These are phyloP conservation scores for Chaenogobius annularis DNA, from an alignment of 2,113 vertebrate genomes.

Conservation along the genomic window DNA sequence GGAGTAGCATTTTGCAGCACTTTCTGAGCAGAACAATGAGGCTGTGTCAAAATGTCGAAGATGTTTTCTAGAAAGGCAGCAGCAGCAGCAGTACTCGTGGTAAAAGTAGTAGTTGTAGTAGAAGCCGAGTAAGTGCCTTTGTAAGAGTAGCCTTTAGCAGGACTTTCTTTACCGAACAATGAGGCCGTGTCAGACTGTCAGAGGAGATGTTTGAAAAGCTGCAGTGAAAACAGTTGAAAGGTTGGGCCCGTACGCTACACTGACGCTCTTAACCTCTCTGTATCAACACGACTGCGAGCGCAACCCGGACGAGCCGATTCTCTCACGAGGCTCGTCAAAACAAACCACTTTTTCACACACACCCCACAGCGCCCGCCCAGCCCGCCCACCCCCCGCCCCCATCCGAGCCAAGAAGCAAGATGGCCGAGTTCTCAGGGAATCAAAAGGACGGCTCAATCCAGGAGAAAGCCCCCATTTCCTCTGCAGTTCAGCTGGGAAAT, in stretches of 20 bases:
- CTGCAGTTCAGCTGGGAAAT: conserved; percentile 53
- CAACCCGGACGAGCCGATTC: conserved; percentile 23
- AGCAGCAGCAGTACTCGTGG: background rate
- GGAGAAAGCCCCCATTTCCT: conserved; percentile 54
- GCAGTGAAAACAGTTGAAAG: conserved; percentile 62
- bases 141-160: background rate
- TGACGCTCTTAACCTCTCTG: conserved; percentile 63
- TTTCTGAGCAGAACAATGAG: too few species aligned
- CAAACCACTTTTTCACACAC: conserved; percentile 60
- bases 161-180: conserved; percentile 7
- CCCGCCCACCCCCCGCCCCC: too few species aligned
- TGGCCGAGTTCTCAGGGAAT: conserved; percentile 48
- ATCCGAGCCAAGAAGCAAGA: background rate
- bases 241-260: conserved; percentile 50
- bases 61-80: background rate
- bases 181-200: conserved; percentile 51
- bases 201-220: conserved; percentile 48
- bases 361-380: background rate
- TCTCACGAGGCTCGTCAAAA: conserved; percentile 65
- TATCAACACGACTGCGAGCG: conserved; percentile 57
- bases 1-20: too few species aligned
- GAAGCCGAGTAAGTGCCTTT: background rate
- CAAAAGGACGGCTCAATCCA: conserved; percentile 50
- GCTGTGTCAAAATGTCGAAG: too few species aligned
- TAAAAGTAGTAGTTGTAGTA: background rate